Base-by-base conservation (phyloP, 2,113 vertebrate species). In the Myiagra hebetior region DNA sequence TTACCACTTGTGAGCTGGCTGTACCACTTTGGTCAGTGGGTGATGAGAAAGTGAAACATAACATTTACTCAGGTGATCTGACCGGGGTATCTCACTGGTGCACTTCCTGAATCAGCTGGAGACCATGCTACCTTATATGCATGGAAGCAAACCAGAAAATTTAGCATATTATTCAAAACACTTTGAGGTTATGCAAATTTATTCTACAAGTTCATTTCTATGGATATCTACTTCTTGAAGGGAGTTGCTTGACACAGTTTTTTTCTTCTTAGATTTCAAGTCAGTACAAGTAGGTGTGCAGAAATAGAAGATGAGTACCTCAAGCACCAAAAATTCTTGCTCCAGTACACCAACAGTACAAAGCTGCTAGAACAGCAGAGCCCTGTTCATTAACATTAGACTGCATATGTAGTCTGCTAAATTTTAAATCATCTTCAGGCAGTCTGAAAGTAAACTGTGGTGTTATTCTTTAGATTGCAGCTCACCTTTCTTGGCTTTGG, bases 11-110 rank as follows among this genome's bases (percentile, higher is more conserved):
- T 47, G 30, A 85, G 18, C 33, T 80, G 37, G 13, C 64, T 9
- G 1, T 49, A 56, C 16, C 19, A 8, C 27, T 88, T 73, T 15
- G 9, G 27, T 56, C 37, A 64, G 22, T 18, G 14, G 20, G 31
- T 22, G 67, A 42, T 22, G 35, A 11, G 9, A 68, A 90, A 42
- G 4, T 23, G 69, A 90, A 95, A 68, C 14, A 41, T 6, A 15
- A 9, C 12, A 50, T 5, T 18, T n/a, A 16, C 17, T 42, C 0
- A 0, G 35, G 16, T 56, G 17, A 72, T 52, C 23, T 85, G 44
- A 56, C 7, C 1, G 0, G 19, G 31, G 2, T n/a, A 30, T 31
- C 41, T 73, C 33, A 49, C 27, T 73, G 37, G 24, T 15, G 22
- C 6, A 15, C 9, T 76, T 88, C 49, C 74, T 31, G 60, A 60